These are phyloP conservation scores for Lymantria monacha DNA, from an alignment of 2,888 invertebrate species.

Conservation along the genomic window DNA sequence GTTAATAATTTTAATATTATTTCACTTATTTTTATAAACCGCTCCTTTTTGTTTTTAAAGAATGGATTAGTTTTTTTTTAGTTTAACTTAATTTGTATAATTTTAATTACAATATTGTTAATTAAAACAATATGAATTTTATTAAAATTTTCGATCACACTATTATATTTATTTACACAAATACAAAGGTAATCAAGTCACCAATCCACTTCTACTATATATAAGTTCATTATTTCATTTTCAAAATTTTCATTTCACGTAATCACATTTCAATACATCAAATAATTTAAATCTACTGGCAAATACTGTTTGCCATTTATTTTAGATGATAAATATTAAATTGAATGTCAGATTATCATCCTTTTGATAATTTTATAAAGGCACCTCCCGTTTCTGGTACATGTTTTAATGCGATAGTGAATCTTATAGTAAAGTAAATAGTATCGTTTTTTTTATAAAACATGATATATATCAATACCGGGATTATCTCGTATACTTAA, in stretches of 20 bases:
- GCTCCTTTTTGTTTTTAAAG: too few species aligned
- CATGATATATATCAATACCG: background rate
- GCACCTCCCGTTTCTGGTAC: background rate
- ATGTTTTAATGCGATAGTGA: background rate
- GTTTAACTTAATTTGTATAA: background rate
- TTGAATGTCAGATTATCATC: background rate
- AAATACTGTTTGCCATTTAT: background rate
- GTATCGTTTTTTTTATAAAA: background rate
- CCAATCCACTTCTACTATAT: conserved; percentile 4
- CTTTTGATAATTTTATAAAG: background rate
- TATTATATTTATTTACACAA: conserved; percentile 22
- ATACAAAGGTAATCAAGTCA: conserved; percentile 9
- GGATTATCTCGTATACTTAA: background rate
- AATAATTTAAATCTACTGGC: conserved; percentile 9
- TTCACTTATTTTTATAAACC: too few species aligned
- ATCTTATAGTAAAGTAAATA: background rate
- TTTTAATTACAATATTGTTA: conserved; percentile 23
- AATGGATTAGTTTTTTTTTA: too few species aligned
- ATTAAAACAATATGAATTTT: conserved; percentile 25
- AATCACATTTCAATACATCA: conserved; percentile 11
- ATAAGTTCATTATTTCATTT: background rate
- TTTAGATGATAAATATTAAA: background rate
- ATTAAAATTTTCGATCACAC: conserved; percentile 17
- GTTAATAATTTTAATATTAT: too few species aligned
- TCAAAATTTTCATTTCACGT: background rate